Percentiles rank a stretch among this genome's conserved stretches.
phyloP scores from a whole-genome alignment of 2,113 vertebrate species.

The Hiodon tergisus region DNA sequence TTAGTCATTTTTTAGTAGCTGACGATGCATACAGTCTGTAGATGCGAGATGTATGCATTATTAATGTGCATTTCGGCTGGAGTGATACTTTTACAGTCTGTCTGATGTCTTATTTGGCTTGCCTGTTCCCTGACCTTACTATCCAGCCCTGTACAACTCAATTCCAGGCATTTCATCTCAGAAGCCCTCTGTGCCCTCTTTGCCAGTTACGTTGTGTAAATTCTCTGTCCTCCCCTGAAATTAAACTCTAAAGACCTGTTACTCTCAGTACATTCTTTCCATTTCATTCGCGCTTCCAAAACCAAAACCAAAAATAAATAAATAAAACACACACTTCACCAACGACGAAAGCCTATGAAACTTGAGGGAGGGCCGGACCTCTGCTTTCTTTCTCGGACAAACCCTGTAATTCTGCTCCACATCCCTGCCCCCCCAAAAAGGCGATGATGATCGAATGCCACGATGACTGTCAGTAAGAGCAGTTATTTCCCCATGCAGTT shows the following conservation, averaged over 20 bases:
- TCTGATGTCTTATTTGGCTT: background rate
- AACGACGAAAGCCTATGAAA: background rate
- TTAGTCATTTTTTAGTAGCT: background rate
- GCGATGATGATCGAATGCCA: constrained; percentile 21
- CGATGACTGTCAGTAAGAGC: background rate
- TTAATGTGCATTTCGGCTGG: background rate
- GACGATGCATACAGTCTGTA: background rate
- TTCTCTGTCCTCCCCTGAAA: background rate
- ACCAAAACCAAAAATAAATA: background rate
- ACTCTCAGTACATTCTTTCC: background rate
- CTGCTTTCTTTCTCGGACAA: background rate
- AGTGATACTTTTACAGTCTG: background rate
- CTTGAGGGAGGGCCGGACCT: background rate
- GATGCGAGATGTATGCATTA: background rate
- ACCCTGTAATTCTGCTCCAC: no score
- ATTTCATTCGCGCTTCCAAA: background rate
- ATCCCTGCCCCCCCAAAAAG: background rate
- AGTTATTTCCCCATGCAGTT: constrained; percentile 17
- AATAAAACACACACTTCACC: background rate
- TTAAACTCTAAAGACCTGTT: background rate
- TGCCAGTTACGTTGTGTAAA: background rate
- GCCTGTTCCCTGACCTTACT: background rate
- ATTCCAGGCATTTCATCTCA: background rate
- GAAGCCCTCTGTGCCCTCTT: background rate
- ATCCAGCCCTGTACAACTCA: background rate